Conservation (phyloP, 2,797 vertebrate genomes). For the Gallirallus australis region DNA sequence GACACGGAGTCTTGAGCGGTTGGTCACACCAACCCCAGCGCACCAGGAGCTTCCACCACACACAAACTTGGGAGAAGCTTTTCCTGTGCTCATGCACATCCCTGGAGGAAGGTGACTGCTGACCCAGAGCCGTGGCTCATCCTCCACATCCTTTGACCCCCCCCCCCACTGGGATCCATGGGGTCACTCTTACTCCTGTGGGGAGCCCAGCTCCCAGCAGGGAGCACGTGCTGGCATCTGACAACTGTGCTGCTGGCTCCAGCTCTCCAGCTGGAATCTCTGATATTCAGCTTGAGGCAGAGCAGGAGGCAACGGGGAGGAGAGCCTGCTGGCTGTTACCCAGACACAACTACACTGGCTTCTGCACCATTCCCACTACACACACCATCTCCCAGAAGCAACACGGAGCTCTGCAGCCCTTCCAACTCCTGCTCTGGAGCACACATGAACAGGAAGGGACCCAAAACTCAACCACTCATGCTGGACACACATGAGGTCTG, state of each 20-base stretch:
- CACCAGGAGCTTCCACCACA: not conserved
- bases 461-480: not conserved
- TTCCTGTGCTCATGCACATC: accelerated
- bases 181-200: not conserved
- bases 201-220: not conserved
- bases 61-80: not conserved
- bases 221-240: no score
- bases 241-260: not conserved
- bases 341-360: not conserved
- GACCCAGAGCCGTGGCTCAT: not conserved
- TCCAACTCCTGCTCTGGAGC: not conserved
- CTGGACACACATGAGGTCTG: constrained; percentile 8
- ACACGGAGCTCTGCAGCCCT: not conserved
- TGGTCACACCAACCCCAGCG: not conserved
- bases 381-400: not conserved
- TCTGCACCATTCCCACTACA: not conserved
- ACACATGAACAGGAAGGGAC: not conserved
- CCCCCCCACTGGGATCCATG: not conserved
- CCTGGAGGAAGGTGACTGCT: not conserved
- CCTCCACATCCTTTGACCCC: not conserved
- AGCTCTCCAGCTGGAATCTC: not conserved
- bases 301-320: not conserved
- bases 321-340: not conserved
- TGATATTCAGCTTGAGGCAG: not conserved
- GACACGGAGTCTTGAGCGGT: not conserved